phyloP scores from a whole-genome alignment of 1,140 invertebrate genomes.

The Temnothorax longispinosus region DNA sequence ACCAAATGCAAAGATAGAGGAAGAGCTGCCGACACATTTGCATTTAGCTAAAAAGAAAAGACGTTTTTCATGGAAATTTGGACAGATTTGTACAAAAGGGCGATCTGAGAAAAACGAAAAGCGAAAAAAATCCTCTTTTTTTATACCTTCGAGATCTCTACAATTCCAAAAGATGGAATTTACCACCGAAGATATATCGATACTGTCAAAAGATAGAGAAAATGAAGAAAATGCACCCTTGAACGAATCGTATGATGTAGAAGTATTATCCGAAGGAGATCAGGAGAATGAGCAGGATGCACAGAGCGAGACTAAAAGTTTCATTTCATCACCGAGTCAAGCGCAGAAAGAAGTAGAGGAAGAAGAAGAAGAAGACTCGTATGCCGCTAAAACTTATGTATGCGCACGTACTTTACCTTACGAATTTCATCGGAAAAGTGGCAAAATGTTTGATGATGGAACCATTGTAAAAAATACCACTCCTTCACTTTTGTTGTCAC shows the following conservation, averaged over 20 bases:
- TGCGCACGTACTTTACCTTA: conserved; percentile 28
- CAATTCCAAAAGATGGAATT: neutral
- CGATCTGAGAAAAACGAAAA: too few relatives aligned
- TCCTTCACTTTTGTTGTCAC: neutral
- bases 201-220: neutral
- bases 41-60: neutral
- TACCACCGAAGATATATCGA: neutral
- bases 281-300: neutral
- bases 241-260: neutral
- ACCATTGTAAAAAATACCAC: neutral
- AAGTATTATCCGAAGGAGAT: neutral
- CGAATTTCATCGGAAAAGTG: neutral
- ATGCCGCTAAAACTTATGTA: neutral
- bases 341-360: too few relatives aligned
- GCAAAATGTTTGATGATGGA: too few relatives aligned
- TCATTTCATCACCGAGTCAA: neutral
- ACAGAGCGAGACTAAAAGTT: neutral
- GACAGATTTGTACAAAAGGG: neutral
- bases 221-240: neutral
- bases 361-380: neutral
- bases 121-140: too few relatives aligned
- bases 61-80: neutral
- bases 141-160: neutral
- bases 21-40: neutral
- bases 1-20: neutral